These are phyloP conservation scores for Drosophila sucinea DNA, from an alignment of 1,140 invertebrate genomes.

Conservation along the genomic window DNA sequence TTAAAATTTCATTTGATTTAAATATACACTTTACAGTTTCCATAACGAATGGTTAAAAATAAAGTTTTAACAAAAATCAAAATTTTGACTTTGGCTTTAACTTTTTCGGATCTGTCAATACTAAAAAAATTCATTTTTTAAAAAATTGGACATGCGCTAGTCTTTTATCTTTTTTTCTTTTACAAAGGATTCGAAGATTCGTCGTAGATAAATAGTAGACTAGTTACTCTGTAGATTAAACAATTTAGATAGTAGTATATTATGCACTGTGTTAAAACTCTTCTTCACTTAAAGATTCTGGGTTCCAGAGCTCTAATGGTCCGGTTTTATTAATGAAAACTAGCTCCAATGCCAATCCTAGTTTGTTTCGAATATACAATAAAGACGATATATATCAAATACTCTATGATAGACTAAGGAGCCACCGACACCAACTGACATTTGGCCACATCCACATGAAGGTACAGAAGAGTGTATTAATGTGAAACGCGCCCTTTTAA, in stretches of 20 bases:
- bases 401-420: background rate
- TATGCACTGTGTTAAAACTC: background rate
- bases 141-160: too few relatives aligned
- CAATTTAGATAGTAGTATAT: background rate
- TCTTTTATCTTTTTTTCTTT: too few relatives aligned
- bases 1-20: too few relatives aligned
- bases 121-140: too few relatives aligned
- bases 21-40: too few relatives aligned
- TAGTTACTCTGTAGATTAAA: background rate
- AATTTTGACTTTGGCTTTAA: too few relatives aligned
- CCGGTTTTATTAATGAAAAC: slow-evolving; percentile 42
- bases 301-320: background rate
- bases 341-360: slow-evolving; percentile 58
- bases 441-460: slow-evolving; percentile 35
- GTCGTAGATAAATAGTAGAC: background rate
- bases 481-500: slow-evolving; percentile 74
- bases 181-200: too few relatives aligned
- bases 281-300: background rate
- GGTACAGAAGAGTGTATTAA: slow-evolving; percentile 40
- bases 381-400: slow-evolving; percentile 18
- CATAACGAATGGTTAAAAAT: too few relatives aligned
- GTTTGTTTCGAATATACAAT: slow-evolving; percentile 17
- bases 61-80: too few relatives aligned
- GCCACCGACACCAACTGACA: slow-evolving; percentile 53
- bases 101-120: too few relatives aligned